These are phyloP conservation scores for Cosmopolites sordidus DNA, from an alignment of 2,888 invertebrate species.

Conservation along the genomic window DNA sequence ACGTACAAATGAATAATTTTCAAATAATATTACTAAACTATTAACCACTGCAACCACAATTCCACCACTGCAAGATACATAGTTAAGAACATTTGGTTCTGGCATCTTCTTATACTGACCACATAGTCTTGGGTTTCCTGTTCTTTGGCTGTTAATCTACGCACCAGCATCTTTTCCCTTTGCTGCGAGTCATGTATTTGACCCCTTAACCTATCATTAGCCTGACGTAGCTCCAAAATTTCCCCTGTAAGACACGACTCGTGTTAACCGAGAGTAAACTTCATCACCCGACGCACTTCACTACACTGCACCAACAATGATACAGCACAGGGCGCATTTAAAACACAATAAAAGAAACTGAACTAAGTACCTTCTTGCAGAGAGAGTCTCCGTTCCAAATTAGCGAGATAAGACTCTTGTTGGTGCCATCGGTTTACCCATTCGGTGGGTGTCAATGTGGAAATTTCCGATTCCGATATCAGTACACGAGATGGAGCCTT, in stretches of 20 bases:
- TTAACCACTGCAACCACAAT: neutral
- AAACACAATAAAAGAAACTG: slow-evolving; percentile 37
- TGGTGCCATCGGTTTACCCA: slow-evolving; percentile 67
- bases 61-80: slow-evolving; percentile 28
- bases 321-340: slow-evolving; percentile 24
- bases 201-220: slow-evolving; percentile 73
- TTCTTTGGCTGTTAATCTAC: slow-evolving; percentile 90
- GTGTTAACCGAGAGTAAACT: slow-evolving; percentile 26
- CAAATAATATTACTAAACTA: neutral
- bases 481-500: slow-evolving; percentile 55
- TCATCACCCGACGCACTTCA: slow-evolving; percentile 19
- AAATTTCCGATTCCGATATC: slow-evolving; percentile 62
- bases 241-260: slow-evolving; percentile 56
- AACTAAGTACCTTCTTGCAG: slow-evolving; percentile 71
- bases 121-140: slow-evolving; percentile 95
- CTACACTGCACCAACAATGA: slow-evolving; percentile 27
- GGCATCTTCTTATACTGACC: slow-evolving; percentile 58
- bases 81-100: slow-evolving; percentile 45
- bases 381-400: slow-evolving; percentile 68
- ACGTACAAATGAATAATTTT: neutral
- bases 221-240: slow-evolving; percentile 67
- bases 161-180: slow-evolving; percentile 87
- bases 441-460: slow-evolving; percentile 60
- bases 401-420: slow-evolving; percentile 73
- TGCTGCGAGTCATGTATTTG: slow-evolving; percentile 84